Evolutionary conservation across 2,113 vertebrate species (phyloP).

Genomic region (Origma solitaria): DNA sequence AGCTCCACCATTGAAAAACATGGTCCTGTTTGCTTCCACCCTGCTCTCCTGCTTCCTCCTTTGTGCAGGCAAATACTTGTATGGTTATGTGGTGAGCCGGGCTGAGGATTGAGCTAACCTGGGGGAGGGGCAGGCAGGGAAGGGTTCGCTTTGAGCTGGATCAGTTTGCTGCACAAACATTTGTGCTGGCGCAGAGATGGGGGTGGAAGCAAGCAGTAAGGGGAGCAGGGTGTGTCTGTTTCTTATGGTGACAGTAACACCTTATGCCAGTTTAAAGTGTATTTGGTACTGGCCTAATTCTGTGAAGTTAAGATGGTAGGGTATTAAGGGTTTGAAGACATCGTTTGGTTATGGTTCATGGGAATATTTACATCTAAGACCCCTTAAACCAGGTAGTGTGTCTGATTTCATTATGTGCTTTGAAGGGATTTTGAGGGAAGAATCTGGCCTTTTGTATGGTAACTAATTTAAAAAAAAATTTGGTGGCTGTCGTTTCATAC

Average conservation of each 20-base stretch:
- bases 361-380: not conserved
- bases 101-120: not conserved
- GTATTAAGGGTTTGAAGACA: not conserved
- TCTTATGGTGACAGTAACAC: conserved; percentile 11
- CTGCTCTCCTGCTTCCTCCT: conserved; percentile 19
- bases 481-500: not conserved
- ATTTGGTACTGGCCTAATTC: not conserved
- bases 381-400: not conserved
- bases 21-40: conserved; percentile 9
- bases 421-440: not conserved
- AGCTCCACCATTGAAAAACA: conserved; percentile 39
- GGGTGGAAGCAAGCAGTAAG: conserved; percentile 39
- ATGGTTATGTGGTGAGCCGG: conserved; percentile 30
- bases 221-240: conserved; percentile 34
- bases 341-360: not conserved
- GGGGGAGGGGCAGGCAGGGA: conserved; percentile 33
- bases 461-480: not conserved
- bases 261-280: not conserved
- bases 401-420: not conserved
- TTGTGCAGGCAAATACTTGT: conserved; percentile 48
- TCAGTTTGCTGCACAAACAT: conserved; percentile 61
- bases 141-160: not conserved
- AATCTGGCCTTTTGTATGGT: not conserved
- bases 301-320: not conserved
- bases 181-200: conserved; percentile 24